phyloP scores from a whole-genome alignment of 1,140 invertebrate genomes.

The Plutomurus gul region DNA sequence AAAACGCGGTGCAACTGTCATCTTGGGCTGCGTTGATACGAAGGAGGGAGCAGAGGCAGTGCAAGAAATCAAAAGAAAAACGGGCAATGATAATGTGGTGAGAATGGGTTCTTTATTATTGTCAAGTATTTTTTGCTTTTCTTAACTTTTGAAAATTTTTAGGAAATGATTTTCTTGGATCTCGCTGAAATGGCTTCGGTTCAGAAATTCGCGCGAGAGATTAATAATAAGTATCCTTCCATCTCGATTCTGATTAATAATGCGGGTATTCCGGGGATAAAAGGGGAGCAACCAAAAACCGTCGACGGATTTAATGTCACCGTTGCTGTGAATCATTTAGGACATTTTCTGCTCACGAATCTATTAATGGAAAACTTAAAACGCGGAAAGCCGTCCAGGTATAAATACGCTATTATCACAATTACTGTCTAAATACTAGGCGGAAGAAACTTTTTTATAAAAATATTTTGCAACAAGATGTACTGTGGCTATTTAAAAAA shows the following conservation, averaged over 20 bases:
- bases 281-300: background rate
- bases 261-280: slow-evolving; percentile 55
- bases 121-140: background rate
- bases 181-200: slow-evolving; percentile 49
- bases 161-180: slow-evolving; percentile 43
- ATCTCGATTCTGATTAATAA: slow-evolving; percentile 63
- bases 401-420: too few relatives aligned
- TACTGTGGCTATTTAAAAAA: too few relatives aligned
- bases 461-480: too few relatives aligned
- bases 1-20: background rate
- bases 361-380: too few relatives aligned
- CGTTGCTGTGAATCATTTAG: too few relatives aligned
- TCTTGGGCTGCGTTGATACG: background rate
- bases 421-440: too few relatives aligned
- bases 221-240: slow-evolving; percentile 54
- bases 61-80: background rate
- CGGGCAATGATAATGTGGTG: background rate
- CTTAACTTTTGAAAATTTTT: background rate
- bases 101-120: background rate
- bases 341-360: too few relatives aligned
- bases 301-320: background rate
- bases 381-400: too few relatives aligned
- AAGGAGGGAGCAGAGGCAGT: slow-evolving; percentile 13
- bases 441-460: too few relatives aligned
- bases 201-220: slow-evolving; percentile 45